Conservation (phyloP, 2,797 vertebrate species). For the Takifugu ocellatus region DNA sequence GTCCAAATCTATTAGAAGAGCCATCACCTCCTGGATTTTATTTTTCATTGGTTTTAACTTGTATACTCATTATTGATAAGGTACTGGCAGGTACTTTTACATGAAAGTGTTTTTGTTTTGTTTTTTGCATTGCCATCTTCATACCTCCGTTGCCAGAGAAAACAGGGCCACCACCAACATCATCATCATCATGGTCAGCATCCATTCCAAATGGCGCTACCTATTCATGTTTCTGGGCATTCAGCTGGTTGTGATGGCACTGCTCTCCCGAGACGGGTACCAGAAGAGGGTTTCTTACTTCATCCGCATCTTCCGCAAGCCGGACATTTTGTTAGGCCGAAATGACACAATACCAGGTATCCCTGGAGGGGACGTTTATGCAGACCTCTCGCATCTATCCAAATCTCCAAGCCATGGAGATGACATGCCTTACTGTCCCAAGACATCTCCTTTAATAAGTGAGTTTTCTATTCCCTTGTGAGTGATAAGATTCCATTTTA, state of each 20-base stretch:
- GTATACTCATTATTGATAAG: not conserved
- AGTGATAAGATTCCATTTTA: too few species aligned
- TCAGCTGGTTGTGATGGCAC: conserved; percentile 80
- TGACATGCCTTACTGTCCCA: conserved; percentile 72
- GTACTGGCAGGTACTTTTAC: not conserved
- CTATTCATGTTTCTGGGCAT: conserved; percentile 79
- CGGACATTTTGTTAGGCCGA: conserved; percentile 30
- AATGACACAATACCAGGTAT: conserved; percentile 54
- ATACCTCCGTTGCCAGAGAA: conserved; percentile 5
- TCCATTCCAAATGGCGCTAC: conserved; percentile 78
- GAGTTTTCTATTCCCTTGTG: conserved; percentile 35
- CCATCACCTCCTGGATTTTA: conserved; percentile 6
- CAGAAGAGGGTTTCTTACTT: conserved; percentile 77
- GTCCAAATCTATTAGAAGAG: not conserved
- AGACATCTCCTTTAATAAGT: conserved; percentile 77
- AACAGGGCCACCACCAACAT: conserved; percentile 38
- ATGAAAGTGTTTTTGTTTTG: not conserved
- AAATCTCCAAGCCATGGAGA: conserved; percentile 47
- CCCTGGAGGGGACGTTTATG: conserved; percentile 65
- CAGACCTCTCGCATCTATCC: conserved; percentile 72
- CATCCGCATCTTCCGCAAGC: conserved; percentile 77
- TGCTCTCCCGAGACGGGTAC: conserved; percentile 79
- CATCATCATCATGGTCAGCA: conserved; percentile 52
- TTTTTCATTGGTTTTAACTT: not conserved
- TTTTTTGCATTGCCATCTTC: not conserved